phyloP scores from a whole-genome alignment of 2,888 invertebrate species.

The Nomada ferruginata region DNA sequence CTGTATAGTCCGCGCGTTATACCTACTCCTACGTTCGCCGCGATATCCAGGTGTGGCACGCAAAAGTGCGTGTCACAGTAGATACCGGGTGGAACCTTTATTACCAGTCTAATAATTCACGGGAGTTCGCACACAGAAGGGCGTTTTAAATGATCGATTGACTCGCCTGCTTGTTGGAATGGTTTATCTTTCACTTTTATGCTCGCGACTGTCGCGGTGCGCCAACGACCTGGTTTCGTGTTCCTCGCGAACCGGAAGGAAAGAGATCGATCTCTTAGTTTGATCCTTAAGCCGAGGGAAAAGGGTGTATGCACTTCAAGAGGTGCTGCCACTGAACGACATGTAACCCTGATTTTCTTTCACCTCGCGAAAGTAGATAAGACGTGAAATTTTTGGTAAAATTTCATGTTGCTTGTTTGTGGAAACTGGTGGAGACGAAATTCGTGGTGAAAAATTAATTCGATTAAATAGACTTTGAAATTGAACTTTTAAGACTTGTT shows the following conservation, averaged over 20 bases:
- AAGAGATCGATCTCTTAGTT: constrained; percentile 22
- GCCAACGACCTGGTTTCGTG: constrained; percentile 33
- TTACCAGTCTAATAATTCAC: constrained; percentile 65
- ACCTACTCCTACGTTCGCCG: constrained; percentile 32
- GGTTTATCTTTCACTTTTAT: constrained; percentile 62
- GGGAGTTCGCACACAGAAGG: constrained; percentile 27
- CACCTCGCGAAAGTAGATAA: not conserved
- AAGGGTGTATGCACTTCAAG: not conserved
- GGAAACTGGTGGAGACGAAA: no score
- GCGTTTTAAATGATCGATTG: constrained; percentile 66
- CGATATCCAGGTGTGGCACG: constrained; percentile 69
- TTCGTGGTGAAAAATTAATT: no score
- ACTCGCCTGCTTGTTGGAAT: constrained; percentile 46
- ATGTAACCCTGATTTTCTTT: not conserved
- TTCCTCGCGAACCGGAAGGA: constrained; percentile 14
- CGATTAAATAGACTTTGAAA: no score
- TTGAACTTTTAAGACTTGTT: no score
- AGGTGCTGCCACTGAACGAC: not conserved
- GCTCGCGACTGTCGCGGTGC: constrained; percentile 20
- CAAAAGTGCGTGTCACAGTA: constrained; percentile 69
- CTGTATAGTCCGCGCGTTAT: constrained; percentile 22
- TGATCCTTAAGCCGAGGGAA: constrained; percentile 24
- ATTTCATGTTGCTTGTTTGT: no score
- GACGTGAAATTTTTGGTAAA: not conserved
- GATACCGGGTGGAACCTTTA: constrained; percentile 64